These are phyloP conservation scores for Miichthys miiuy DNA, from an alignment of 2,797 vertebrate species.

Conservation along the genomic window DNA sequence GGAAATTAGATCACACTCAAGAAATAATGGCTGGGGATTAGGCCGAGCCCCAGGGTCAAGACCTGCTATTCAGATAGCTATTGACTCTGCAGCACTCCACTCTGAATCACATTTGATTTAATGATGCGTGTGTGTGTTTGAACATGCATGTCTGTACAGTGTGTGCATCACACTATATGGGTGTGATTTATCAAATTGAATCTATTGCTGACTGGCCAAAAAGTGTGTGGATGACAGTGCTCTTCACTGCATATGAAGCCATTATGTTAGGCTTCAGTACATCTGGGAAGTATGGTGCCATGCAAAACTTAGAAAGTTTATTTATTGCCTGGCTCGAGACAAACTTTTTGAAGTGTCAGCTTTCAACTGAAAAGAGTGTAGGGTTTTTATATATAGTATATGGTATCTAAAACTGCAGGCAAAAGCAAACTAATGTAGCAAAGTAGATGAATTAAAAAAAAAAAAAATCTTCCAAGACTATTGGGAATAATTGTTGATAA, in stretches of 20 bases:
- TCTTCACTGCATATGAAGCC: constrained; percentile 9
- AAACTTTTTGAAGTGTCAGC: constrained; percentile 41
- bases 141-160: constrained; percentile 40
- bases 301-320: constrained; percentile 29
- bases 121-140: constrained; percentile 57
- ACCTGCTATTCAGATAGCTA: constrained; percentile 66
- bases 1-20: constrained; percentile 80
- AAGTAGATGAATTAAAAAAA: constrained; percentile 26
- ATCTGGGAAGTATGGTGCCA: constrained; percentile 15
- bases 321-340: constrained; percentile 28
- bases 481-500: constrained; percentile 10
- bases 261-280: constrained; percentile 9
- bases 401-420: constrained; percentile 6
- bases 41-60: constrained; percentile 73
- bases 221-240: neutral
- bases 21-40: constrained; percentile 78
- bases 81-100: constrained; percentile 62
- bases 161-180: neutral
- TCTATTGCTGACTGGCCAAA: constrained; percentile 25
- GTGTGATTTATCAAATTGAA: constrained; percentile 32
- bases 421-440: constrained; percentile 7
- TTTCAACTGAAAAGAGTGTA: constrained; percentile 26
- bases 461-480: neutral
- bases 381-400: constrained; percentile 31
- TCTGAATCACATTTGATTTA: constrained; percentile 65